Evolutionary conservation across 2,888 invertebrate genomes (phyloP), one percentile per base, ranked within the genome.

Genomic region (Macrophya annulata): DNA sequence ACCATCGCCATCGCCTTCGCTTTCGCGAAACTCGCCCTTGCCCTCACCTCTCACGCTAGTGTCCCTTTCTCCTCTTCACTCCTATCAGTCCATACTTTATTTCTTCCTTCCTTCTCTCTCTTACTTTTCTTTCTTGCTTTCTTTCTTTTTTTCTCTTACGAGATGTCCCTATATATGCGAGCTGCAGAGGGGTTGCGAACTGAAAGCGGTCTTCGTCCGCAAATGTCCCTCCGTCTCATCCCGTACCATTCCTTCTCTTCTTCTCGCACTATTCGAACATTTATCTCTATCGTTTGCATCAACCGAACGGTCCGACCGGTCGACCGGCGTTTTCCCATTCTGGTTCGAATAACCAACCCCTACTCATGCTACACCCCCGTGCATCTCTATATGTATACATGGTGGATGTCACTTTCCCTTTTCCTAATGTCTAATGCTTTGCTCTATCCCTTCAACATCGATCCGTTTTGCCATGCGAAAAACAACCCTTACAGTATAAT

Each of bases 211-310:
- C n/a, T 25, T 48, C 68, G 31, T 25, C 71, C n/a, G 83, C 45
- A 83, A 65, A 51, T 88, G 88, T 89, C 88, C 86, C 85, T 81
- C 84, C 85, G 86, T 87, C 87, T 85, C 84, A 3, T 76, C 84
- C 84, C 85, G 86, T 87, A 87, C 86, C 84, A n/a, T 76, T 84
- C 68, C n/a, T n/a, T n/a, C 55, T 55, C 55, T 74, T 86, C 86
- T 85, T 88, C 87, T 87, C 89, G 86, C 88, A 85, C 37, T 31
- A 15, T 68, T 85, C 89, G 88, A 88, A 89, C 92, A 92, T 92
- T 92, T 91, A 92, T 92, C 92, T 92, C 90, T 91, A 92, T 92
- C 92, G 92, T 92, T 92, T 92, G 92, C 92, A 92, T 92, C 90
- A 85, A 88, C 85, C 85, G 82, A 86, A 68, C 40, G n/a, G n/a